Percentiles rank a stretch among this genome's conserved stretches.
phyloP scores from a whole-genome alignment of 2,797 vertebrate genomes.

The Petrocephalus sullivani region DNA sequence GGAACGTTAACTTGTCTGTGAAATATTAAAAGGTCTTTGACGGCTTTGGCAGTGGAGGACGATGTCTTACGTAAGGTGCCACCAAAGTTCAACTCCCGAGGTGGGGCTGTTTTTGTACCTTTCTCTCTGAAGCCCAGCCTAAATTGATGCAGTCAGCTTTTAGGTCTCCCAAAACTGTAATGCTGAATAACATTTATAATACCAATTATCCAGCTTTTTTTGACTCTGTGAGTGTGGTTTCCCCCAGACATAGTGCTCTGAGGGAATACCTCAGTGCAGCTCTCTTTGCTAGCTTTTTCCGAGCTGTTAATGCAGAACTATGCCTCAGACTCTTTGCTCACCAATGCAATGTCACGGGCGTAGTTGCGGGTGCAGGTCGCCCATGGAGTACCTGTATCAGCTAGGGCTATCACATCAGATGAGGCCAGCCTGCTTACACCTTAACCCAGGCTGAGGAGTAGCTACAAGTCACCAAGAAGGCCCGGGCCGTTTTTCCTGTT shows the following conservation, averaged over 20 bases:
- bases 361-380: background rate
- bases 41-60: background rate
- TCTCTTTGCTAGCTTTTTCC: background rate
- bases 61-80: background rate
- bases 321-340: background rate
- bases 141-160: background rate
- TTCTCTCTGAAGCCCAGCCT: background rate
- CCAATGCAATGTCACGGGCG: background rate
- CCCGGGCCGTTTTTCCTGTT: slow-evolving; percentile 47
- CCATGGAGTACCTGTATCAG: background rate
- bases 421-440: background rate
- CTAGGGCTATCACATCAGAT: background rate
- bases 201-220: background rate
- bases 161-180: slow-evolving; percentile 2
- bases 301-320: background rate
- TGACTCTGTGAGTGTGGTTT: background rate
- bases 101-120: background rate
- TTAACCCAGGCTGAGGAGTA: background rate
- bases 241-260: background rate
- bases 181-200: slow-evolving; percentile 8
- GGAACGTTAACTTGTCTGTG: background rate
- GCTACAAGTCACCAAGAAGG: background rate
- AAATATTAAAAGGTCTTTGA: background rate
- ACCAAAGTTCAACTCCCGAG: background rate
- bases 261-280: background rate